Base-by-base conservation (phyloP, 1,140 invertebrate species). In the Sycophila sp. region DNA sequence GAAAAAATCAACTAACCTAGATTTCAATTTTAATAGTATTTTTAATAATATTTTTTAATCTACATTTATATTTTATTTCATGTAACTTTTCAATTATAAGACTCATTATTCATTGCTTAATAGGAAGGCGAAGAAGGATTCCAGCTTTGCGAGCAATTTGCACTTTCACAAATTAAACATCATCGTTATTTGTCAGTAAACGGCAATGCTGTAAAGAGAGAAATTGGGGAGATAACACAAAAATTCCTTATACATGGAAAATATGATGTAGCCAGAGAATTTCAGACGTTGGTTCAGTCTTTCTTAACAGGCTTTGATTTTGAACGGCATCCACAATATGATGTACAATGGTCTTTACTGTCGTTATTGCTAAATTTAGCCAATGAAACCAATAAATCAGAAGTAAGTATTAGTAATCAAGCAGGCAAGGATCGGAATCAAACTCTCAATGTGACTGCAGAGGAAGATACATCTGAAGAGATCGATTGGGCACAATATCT, bases 181-280 rank as follows among this genome's bases (percentile, higher is more conserved):
- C 84, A 87, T 71, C 79, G 81, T 22, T 87, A 81, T 51, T 69
- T 86, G 6, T 85, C 84, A 4, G 77, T 87, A 3, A 78, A 85
- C 32, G 80, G 83, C 38, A 77, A 86, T 34, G 76, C 73, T 38
- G 82, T 82, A 1, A 86, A 84, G 64, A 80, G 80, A 63, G 73
- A 77, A 36, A 79, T 87, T 28, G 73, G 80, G 1, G 82, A 83
- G 32, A 6, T 86, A 4, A 74, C 74, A 4, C 76, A 81, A 38
- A 87, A 87, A 77, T 85, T 87, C 68, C 70, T 72, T 4, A 83
- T 87, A 38, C 83, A 87, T 72, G 86, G 85, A 8, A 87, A 87
- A 38, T 80, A 85, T 62, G 79, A 85, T 58, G 80, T 85, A 10
- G 81, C 86, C 7, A 75, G 77, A 34, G 81, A 81, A 30, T 84